Conservation (phyloP, 2,113 vertebrate species). For the Synchiropus splendidus region DNA sequence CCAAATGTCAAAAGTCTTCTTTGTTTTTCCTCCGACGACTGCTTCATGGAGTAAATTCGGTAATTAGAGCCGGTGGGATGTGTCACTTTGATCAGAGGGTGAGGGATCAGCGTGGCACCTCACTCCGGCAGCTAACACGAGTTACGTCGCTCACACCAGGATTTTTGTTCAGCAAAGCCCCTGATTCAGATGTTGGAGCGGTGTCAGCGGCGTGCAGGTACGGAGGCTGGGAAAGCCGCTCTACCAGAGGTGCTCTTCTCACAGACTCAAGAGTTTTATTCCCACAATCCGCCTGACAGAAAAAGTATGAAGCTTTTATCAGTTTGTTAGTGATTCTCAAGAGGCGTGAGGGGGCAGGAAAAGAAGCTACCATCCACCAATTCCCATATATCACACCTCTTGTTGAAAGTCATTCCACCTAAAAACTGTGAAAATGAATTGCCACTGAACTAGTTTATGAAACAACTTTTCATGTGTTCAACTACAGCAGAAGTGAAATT, state of each 20-base stretch:
- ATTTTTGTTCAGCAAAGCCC: constrained; percentile 41
- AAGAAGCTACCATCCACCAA: not conserved
- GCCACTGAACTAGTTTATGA: no score
- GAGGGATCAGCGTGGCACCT: constrained; percentile 41
- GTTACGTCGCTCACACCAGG: constrained; percentile 35
- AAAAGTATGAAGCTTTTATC: no score
- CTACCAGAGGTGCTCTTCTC: constrained; percentile 41
- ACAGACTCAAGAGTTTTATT: constrained; percentile 40
- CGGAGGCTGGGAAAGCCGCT: constrained; percentile 23
- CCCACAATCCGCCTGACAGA: constrained; percentile 28
- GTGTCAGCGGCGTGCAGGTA: constrained; percentile 37
- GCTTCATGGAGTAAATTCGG: constrained; percentile 40
- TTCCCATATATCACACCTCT: no score
- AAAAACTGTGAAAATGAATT: no score
- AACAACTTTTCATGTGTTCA: no score
- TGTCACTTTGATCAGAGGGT: constrained; percentile 57
- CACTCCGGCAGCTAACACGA: no score
- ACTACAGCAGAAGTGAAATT: no score
- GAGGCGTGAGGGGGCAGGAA: not conserved
- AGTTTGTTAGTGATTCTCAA: no score
- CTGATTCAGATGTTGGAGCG: constrained; percentile 34
- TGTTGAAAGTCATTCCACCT: no score
- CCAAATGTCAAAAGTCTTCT: constrained; percentile 66
- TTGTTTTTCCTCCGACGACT: constrained; percentile 54
- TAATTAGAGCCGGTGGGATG: constrained; percentile 74